Evolutionary conservation across 2,888 invertebrate species (phyloP), one percentile per base, ranked within the genome.

Genomic region (Diachrysia chrysitis): DNA sequence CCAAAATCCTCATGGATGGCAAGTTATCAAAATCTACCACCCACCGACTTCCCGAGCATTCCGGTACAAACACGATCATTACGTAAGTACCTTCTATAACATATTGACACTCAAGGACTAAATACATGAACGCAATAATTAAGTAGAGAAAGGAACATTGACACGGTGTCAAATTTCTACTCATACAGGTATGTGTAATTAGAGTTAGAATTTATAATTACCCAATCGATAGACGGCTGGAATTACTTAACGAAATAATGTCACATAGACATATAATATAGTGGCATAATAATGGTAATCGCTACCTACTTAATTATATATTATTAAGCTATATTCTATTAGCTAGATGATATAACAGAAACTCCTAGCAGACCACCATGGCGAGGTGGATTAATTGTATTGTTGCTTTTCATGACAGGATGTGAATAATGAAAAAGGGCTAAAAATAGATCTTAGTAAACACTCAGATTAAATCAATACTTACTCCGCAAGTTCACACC

Each of bases 1-100:
- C 29, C 76, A 83, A 16, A 73, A 76, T 56, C 72, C 84, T 16
- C 87, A 87, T 4, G 85, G 85, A 16, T 95, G 94, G 93, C 92
- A 93, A 69, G 80, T 87, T 68, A 83, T 92, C 0, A 92, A 91
- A 78, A 78, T 88, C 9, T 92, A 90, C 68, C 91, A 94, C 76
- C 90, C 92, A 7, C 85, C 90, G 16, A 88, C 84, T 54, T 76
- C 89, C n/a, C 87, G 85, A 57, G 71, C 78, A 29, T 81, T 81
- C 46, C 83, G 82, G 65, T 87, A 90, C 69, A 89, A 90, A 81
- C 87, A 90, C 64, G 90, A 92, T 35, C 83, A 88, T 66, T 89
- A 89, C 81, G 94, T 93, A 85, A 93, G 93, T 93, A 78, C 21
- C 25, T 19, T 17, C 29, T 53, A 23, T 23, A 16, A 46, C 48